Conservation (phyloP, 2,888 invertebrate species). For the Oegoconia quadripuncta region DNA sequence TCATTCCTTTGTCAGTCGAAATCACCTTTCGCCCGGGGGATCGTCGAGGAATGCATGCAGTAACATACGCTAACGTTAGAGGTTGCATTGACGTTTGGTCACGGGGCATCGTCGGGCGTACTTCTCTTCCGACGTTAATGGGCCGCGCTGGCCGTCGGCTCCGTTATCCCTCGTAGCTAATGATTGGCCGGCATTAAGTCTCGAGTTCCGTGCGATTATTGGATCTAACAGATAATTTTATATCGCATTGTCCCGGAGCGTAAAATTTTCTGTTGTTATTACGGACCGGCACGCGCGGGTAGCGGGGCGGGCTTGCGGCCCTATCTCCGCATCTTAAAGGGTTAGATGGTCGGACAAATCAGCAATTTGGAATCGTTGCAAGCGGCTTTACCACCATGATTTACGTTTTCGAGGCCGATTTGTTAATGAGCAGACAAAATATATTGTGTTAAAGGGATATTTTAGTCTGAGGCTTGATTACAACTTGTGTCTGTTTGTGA, state of each 20-base stretch:
- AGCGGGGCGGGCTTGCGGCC: slow-evolving; percentile 35
- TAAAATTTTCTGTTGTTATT: slow-evolving; percentile 77
- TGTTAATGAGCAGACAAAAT: too few relatives aligned
- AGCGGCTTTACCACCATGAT: slow-evolving; percentile 8
- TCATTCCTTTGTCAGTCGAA: slow-evolving; percentile 63
- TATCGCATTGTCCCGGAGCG: slow-evolving; percentile 79
- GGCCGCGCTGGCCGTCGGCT: slow-evolving; percentile 63
- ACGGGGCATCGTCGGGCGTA: slow-evolving; percentile 58
- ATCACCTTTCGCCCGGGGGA: slow-evolving; percentile 53
- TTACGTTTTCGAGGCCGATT: not conserved
- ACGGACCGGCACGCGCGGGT: slow-evolving; percentile 50
- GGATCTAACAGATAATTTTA: slow-evolving; percentile 80
- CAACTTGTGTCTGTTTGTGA: too few relatives aligned
- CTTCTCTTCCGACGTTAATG: slow-evolving; percentile 52
- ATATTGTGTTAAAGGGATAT: too few relatives aligned
- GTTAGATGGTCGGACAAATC: slow-evolving; percentile 45
- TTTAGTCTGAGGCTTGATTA: too few relatives aligned
- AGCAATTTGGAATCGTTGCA: slow-evolving; percentile 38
- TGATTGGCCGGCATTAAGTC: slow-evolving; percentile 79
- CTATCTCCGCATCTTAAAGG: slow-evolving; percentile 50
- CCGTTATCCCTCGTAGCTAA: slow-evolving; percentile 79
- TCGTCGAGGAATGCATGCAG: slow-evolving; percentile 43
- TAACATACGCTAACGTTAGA: slow-evolving; percentile 37
- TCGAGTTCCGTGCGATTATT: slow-evolving; percentile 76
- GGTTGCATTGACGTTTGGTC: slow-evolving; percentile 77